These are phyloP conservation scores for Phasia obesa DNA, from an alignment of 2,888 invertebrate species.

Conservation along the genomic window DNA sequence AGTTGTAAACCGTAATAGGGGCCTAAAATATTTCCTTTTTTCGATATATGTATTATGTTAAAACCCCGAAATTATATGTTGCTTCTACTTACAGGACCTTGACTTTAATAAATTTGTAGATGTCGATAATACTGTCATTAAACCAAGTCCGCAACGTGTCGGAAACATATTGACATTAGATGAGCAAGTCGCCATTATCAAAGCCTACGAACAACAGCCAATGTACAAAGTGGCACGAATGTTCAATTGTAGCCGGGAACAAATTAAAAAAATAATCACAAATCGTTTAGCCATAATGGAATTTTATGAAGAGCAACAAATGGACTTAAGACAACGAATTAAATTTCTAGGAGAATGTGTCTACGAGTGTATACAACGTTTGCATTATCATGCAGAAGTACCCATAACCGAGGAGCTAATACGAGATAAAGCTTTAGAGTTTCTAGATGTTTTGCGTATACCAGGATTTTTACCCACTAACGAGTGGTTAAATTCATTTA, in stretches of 20 bases:
- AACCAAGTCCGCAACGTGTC: slow-evolving; percentile 73
- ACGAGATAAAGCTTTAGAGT: slow-evolving; percentile 76
- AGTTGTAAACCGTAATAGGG: too few species aligned
- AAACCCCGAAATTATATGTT: background rate
- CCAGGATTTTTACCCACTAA: slow-evolving; percentile 77
- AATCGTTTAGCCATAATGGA: slow-evolving; percentile 79
- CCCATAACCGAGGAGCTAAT: slow-evolving; percentile 78
- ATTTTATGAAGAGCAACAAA: slow-evolving; percentile 76
- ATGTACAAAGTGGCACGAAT: slow-evolving; percentile 80
- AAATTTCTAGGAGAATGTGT: slow-evolving; percentile 79
- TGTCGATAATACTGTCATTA: slow-evolving; percentile 62
- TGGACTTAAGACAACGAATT: slow-evolving; percentile 75
- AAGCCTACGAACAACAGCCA: slow-evolving; percentile 79
- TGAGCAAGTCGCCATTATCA: slow-evolving; percentile 79
- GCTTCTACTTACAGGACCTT: slow-evolving; percentile 29
- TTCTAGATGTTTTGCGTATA: slow-evolving; percentile 76
- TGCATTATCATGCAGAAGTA: slow-evolving; percentile 76
- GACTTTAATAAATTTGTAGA: slow-evolving; percentile 55
- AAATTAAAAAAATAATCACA: slow-evolving; percentile 79
- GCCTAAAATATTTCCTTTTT: too few species aligned
- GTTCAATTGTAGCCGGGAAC: slow-evolving; percentile 81
- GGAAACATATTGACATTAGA: slow-evolving; percentile 78
- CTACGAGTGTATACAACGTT: slow-evolving; percentile 79
- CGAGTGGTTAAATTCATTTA: slow-evolving; percentile 79
- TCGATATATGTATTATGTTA: too few species aligned